Conservation (phyloP, 1,140 invertebrate genomes). For the Hyles vespertilio region DNA sequence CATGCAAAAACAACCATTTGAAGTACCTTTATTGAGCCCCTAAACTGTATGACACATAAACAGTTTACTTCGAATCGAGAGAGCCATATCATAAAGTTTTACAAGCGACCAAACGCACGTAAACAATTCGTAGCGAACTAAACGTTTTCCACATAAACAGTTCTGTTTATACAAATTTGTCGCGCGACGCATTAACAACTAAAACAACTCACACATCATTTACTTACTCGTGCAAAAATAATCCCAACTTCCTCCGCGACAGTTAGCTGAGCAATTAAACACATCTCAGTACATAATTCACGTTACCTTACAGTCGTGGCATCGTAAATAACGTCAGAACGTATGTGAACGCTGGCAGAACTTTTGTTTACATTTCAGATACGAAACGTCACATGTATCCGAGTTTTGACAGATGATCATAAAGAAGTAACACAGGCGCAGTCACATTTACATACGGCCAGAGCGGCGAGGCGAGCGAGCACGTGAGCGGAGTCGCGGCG, state of each 20-base stretch:
- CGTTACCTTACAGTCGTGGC: slow-evolving; percentile 45
- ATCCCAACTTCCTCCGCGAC: slow-evolving; percentile 57
- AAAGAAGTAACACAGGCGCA: slow-evolving; percentile 61
- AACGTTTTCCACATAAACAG: slow-evolving; percentile 22
- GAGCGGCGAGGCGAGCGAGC: slow-evolving; percentile 19
- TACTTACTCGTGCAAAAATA: slow-evolving; percentile 69
- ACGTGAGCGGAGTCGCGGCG: slow-evolving; percentile 11
- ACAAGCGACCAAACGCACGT: slow-evolving; percentile 23
- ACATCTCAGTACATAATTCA: slow-evolving; percentile 67
- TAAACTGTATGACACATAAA: too few species aligned
- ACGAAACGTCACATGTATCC: slow-evolving; percentile 69
- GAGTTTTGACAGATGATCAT: slow-evolving; percentile 70
- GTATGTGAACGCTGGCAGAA: slow-evolving; percentile 40
- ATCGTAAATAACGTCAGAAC: slow-evolving; percentile 60
- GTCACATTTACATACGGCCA: slow-evolving; percentile 55
- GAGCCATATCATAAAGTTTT: slow-evolving; percentile 31
- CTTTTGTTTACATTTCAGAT: slow-evolving; percentile 72
- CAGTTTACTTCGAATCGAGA: slow-evolving; percentile 17
- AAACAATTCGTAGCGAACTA: slow-evolving; percentile 22
- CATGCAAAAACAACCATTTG: too few species aligned
- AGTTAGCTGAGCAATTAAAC: slow-evolving; percentile 62
- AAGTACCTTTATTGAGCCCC: too few species aligned
- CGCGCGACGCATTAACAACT: slow-evolving; percentile 20
- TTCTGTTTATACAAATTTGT: slow-evolving; percentile 33
- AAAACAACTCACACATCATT: slow-evolving; percentile 37